Conservation (phyloP, 2,113 vertebrate genomes). For the Felis chaus region DNA sequence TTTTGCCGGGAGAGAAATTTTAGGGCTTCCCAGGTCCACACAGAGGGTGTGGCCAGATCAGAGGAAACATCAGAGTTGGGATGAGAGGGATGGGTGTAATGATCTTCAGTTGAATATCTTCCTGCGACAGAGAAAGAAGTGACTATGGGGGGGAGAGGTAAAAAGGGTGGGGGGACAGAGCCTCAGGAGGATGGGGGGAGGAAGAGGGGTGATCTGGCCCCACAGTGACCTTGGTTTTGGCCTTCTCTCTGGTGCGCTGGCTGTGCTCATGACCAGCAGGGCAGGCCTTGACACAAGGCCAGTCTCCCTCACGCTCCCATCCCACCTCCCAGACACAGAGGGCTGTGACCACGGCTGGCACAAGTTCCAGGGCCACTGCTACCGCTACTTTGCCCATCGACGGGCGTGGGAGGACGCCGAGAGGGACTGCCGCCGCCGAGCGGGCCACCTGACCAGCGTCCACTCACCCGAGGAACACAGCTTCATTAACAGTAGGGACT, state of each 20-base stretch:
- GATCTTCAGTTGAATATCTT: not conserved
- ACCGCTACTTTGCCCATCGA: conserved; percentile 92
- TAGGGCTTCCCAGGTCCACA: not conserved
- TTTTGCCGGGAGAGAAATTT: not conserved
- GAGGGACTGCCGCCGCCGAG: conserved; percentile 92
- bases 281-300: not conserved
- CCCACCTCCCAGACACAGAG: conserved; percentile 89
- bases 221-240: not conserved
- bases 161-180: not conserved
- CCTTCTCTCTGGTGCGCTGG: not conserved
- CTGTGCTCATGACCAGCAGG: not conserved
- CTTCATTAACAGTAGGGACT: conserved; percentile 91
- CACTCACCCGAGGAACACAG: conserved; percentile 91
- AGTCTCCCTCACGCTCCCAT: not conserved
- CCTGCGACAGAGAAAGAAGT: not conserved
- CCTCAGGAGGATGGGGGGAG: accelerated
- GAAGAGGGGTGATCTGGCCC: not conserved
- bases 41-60: not conserved
- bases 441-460: conserved; percentile 93
- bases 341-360: conserved; percentile 95
- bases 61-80: not conserved
- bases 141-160: not conserved
- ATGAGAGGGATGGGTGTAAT: not conserved
- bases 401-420: conserved; percentile 97
- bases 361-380: conserved; percentile 97